Evolutionary conservation across 2,888 invertebrate genomes (phyloP).

Genomic region (Sinelater perroti): DNA sequence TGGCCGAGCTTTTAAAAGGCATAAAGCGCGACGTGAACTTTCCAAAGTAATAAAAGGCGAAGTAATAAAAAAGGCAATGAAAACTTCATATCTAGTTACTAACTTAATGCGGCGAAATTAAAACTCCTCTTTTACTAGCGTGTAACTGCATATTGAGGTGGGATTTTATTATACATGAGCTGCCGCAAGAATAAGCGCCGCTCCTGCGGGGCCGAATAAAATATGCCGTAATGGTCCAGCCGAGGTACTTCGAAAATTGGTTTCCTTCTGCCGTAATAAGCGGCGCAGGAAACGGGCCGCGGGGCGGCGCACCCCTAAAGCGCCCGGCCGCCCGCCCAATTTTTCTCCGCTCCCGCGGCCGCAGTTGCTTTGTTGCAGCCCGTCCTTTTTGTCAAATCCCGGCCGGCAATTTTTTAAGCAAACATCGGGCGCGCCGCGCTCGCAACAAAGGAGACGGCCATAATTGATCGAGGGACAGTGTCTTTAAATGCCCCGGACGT

Average conservation of each 20-base stretch:
- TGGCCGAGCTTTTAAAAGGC: neutral
- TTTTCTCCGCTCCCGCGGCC: conserved; percentile 19
- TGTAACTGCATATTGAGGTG: conserved; percentile 19
- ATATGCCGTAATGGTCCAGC: conserved; percentile 15
- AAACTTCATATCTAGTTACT: conserved; percentile 42
- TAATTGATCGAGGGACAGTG: conserved; percentile 27
- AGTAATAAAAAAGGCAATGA: conserved; percentile 47
- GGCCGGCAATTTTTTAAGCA: conserved; percentile 23
- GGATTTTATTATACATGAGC: conserved; percentile 18
- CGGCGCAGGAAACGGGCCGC: conserved; percentile 16
- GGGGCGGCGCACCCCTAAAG: conserved; percentile 15
- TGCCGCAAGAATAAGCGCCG: conserved; percentile 13
- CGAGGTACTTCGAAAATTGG: conserved; percentile 19
- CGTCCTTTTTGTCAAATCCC: conserved; percentile 18
- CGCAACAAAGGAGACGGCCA: conserved; percentile 19
- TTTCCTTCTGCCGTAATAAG: conserved; percentile 23
- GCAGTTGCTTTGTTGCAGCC: conserved; percentile 17
- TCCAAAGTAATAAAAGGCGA: conserved; percentile 47
- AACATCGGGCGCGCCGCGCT: conserved; percentile 14
- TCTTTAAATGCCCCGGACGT: conserved; percentile 11
- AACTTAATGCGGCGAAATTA: conserved; percentile 17
- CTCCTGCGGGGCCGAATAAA: conserved; percentile 1
- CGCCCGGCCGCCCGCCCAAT: conserved; percentile 9
- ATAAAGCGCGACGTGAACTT: conserved; percentile 3
- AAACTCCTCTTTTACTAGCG: conserved; percentile 19